Evolutionary conservation across 2,797 vertebrate genomes (phyloP).

Genomic region (Enteromius viviparus): DNA sequence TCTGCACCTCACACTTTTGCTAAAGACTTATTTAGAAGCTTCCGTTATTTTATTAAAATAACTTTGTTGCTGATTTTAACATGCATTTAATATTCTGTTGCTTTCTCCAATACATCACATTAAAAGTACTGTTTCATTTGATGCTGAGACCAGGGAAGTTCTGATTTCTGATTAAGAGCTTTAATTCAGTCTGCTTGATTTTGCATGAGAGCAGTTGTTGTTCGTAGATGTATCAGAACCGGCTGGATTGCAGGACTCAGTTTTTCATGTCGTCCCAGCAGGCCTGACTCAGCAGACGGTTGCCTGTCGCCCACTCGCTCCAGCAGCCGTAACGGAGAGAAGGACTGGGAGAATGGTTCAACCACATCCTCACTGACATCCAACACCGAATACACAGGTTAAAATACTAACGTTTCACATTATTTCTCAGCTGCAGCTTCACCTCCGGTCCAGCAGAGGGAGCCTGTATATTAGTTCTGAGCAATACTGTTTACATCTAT

Average conservation of each 20-base stretch:
- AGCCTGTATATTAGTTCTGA: not conserved
- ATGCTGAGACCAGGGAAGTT: not conserved
- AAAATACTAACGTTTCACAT: not conserved
- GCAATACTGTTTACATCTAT: not conserved
- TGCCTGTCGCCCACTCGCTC: slow-evolving; percentile 91
- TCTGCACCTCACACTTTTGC: not conserved
- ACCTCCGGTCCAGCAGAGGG: not conserved
- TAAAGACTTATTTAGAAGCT: not conserved
- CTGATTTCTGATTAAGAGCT: not conserved
- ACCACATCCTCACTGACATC: slow-evolving; percentile 96
- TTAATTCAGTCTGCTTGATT: slow-evolving; percentile 15
- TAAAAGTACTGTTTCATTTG: not conserved
- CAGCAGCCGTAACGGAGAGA: slow-evolving; percentile 94
- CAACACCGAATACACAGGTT: slow-evolving; percentile 96
- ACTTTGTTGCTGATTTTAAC: not conserved
- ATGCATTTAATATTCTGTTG: not conserved
- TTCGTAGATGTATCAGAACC: not conserved
- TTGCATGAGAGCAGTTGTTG: slow-evolving; percentile 24
- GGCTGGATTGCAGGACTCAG: slow-evolving; percentile 10
- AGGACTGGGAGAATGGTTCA: slow-evolving; percentile 97
- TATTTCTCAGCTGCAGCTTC: not conserved
- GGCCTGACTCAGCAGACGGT: slow-evolving; percentile 94
- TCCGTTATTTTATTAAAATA: not conserved
- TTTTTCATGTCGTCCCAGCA: slow-evolving; percentile 62
- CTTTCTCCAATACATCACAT: not conserved